Conservation (phyloP, 2,888 invertebrate species). For the Tridacna gigas region DNA sequence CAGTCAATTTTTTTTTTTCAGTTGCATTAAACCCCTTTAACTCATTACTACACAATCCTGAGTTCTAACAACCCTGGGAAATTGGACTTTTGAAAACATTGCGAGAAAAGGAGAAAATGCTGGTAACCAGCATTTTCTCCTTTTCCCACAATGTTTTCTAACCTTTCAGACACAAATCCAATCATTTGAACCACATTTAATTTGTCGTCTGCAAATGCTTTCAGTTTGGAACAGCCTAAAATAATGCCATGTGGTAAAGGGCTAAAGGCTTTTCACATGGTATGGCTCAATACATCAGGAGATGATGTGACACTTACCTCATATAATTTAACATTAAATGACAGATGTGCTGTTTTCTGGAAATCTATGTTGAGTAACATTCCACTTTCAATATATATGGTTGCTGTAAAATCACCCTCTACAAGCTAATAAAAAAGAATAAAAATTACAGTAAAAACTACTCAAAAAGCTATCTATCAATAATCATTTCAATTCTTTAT, state of each 20-base stretch:
- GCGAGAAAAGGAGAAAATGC: background rate
- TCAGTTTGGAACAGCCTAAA: no score
- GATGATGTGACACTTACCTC: slow-evolving; percentile 57
- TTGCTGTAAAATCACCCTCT: slow-evolving; percentile 75
- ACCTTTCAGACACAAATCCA: background rate
- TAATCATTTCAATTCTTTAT: no score
- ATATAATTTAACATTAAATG: slow-evolving; percentile 74
- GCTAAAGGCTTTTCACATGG: no score
- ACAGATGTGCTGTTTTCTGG: slow-evolving; percentile 68
- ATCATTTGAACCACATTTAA: no score
- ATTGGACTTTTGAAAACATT: background rate
- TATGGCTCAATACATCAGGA: no score
- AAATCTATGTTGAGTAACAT: slow-evolving; percentile 77
- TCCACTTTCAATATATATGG: slow-evolving; percentile 69
- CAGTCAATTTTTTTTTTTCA: no score
- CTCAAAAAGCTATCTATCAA: no score
- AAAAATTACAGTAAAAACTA: no score
- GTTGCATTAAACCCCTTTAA: no score
- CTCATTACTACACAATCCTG: no score
- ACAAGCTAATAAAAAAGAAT: slow-evolving; percentile 44
- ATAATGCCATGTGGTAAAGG: no score
- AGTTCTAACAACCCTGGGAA: background rate
- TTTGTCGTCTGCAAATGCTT: no score
- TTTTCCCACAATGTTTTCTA: background rate
- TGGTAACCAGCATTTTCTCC: background rate